These are phyloP conservation scores for Macrotrachela quadricornifera DNA, from an alignment of 1,140 invertebrate species.

Conservation along the genomic window DNA sequence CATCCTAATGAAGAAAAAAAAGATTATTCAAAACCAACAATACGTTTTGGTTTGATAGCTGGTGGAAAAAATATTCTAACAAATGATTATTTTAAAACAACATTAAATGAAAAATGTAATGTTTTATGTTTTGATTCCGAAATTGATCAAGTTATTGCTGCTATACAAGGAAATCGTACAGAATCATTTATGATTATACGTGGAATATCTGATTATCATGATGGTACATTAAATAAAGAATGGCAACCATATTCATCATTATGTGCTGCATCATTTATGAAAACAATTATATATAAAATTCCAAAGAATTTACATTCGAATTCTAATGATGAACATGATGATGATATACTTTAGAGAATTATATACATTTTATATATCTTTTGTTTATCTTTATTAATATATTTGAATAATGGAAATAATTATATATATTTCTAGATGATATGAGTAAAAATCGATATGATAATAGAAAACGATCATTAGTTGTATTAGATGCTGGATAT, in stretches of 20 bases:
- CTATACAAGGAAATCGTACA: constrained; percentile 70
- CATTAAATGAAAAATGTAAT: constrained; percentile 41
- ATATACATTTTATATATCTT: too few relatives aligned
- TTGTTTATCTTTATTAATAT: too few relatives aligned
- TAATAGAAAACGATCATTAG: too few relatives aligned
- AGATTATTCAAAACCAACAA: too few relatives aligned
- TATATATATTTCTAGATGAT: too few relatives aligned
- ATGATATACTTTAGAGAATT: too few relatives aligned
- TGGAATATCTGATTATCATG: constrained; percentile 81
- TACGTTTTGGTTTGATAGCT: constrained; percentile 58
- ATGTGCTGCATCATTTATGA: constrained; percentile 70
- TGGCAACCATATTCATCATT: constrained; percentile 84
- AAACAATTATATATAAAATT: constrained; percentile 49
- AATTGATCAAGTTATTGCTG: constrained; percentile 56
- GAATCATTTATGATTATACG: constrained; percentile 51
- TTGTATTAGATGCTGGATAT: too few relatives aligned
- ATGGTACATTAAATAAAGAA: constrained; percentile 67
- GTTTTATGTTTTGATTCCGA: constrained; percentile 75
- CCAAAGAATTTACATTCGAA: too few relatives aligned
- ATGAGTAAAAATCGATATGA: too few relatives aligned
- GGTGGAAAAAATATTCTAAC: constrained; percentile 50
- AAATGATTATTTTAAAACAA: constrained; percentile 28
- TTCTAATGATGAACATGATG: too few relatives aligned
- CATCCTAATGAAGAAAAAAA: neutral
- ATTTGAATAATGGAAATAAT: too few relatives aligned